Conservation (phyloP, 2,797 vertebrate species). For the Ptychobarbus kaznakovi region DNA sequence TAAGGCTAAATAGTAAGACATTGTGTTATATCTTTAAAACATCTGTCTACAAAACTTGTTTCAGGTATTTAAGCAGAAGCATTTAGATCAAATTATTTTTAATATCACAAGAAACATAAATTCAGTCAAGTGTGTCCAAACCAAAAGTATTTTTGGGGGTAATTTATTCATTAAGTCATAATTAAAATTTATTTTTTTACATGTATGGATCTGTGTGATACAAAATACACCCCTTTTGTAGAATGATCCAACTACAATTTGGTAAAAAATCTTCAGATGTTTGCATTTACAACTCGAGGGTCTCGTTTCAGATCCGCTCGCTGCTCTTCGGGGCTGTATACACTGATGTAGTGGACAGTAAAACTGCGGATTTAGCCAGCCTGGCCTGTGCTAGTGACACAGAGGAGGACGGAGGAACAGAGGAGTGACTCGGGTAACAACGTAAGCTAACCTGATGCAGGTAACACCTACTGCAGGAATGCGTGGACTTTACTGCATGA, state of each 20-base stretch:
- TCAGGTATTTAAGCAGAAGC: not conserved
- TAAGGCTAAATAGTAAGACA: not conserved
- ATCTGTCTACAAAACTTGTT: not conserved
- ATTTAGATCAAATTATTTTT: not conserved
- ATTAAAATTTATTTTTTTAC: too few species aligned
- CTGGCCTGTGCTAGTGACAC: constrained; percentile 83
- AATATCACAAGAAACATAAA: not conserved
- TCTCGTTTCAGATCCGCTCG: constrained; percentile 79
- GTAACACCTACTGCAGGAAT: not conserved
- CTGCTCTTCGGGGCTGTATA: constrained; percentile 88
- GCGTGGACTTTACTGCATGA: not conserved
- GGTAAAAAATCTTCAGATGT: not conserved
- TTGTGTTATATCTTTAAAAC: not conserved
- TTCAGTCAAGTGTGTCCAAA: not conserved
- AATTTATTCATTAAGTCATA: not conserved
- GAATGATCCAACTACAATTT: not conserved
- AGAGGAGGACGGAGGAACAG: constrained; percentile 72
- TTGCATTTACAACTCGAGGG: not conserved
- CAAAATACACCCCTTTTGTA: not conserved
- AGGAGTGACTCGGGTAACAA: constrained; percentile 34
- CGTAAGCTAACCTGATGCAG: not conserved
- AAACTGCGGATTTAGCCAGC: constrained; percentile 60
- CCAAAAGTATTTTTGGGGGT: not conserved
- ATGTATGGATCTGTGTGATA: not conserved
- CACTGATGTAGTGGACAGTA: constrained; percentile 56